Percentiles rank a stretch among this genome's conserved stretches.
These are phyloP conservation scores for Xestia ashworthii DNA, from an alignment of 2,888 invertebrate genomes.

Conservation along the genomic window DNA sequence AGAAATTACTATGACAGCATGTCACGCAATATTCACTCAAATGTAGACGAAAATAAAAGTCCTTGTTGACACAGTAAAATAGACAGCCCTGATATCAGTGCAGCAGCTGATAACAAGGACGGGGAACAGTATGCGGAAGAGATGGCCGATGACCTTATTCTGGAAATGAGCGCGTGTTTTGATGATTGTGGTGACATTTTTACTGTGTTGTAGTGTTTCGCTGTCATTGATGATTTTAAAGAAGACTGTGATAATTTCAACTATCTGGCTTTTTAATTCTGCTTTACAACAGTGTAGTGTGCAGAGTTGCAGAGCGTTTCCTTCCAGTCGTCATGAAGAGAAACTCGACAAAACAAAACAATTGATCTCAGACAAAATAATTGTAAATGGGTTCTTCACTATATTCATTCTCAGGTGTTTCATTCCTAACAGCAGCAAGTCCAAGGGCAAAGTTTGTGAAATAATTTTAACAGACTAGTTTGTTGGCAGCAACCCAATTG, in stretches of 20 bases:
- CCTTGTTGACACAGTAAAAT: conserved; percentile 40
- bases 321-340: neutral
- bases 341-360: too few species aligned
- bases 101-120: conserved; percentile 55
- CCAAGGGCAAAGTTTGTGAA: neutral
- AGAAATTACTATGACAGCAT: neutral
- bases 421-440: neutral
- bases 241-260: neutral
- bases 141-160: conserved; percentile 61
- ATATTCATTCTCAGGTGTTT: neutral
- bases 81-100: conserved; percentile 25
- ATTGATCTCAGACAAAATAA: neutral
- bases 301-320: neutral
- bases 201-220: neutral
- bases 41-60: conserved; percentile 39
- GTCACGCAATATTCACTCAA: neutral
- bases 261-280: too few species aligned
- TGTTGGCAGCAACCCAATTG: neutral
- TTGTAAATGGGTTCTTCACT: too few species aligned
- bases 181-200: conserved; percentile 26
- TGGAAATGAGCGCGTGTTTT: conserved; percentile 29
- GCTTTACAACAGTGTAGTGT: too few species aligned
- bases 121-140: conserved; percentile 53
- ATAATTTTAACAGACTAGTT: neutral
- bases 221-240: conserved; percentile 8